Base-by-base conservation (phyloP, 2,888 invertebrate species). In the Protodeltote pygarga region DNA sequence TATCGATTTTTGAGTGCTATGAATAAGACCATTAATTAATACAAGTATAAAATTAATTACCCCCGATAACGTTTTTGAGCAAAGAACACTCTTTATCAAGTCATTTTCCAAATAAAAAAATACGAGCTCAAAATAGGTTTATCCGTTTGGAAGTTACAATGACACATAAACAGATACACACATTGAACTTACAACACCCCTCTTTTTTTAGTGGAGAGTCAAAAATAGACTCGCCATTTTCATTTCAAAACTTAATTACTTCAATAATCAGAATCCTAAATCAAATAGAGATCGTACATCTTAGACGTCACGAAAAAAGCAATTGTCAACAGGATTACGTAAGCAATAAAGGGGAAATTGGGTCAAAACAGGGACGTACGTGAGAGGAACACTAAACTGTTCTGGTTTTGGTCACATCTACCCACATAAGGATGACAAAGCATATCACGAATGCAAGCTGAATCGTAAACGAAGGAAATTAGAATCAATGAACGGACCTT, bases 261-360 rank as follows among this genome's bases (percentile, higher is more conserved):
- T 25, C n/a, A 9, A 24, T 20, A 42, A 25, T 21, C 20, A 35
- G 17, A 33, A 28, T 0, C 41, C 39, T 5, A 20, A 50, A 41
- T 54, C 55, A 51, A 55, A 47, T 28, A 35, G 5, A 28, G 14
- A 46, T 45, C 37, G 40, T 40, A 49, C 55, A 61, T 59, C 48
- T 41, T 21, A 54, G 39, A 62, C 34, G 35, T 41, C 32, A 34
- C 33, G 42, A 50, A 62, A 62, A 68, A 64, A 39, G 52, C 51
- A 65, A 47, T 54, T 57, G 65, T 64, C 60, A 62, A 71, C 64
- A 57, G 41, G 44, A 68, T 67, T 69, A 71, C 63, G 53, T 63
- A 60, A 72, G 65, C 59, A 69, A 69, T 71, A 71, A 67, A 71
- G 59, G 55, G 57, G 44, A 60, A 75, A 71, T 65, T 68, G 73